These are phyloP conservation scores for Panthera tigris DNA, from an alignment of 2,113 vertebrate genomes.

Conservation along the genomic window DNA sequence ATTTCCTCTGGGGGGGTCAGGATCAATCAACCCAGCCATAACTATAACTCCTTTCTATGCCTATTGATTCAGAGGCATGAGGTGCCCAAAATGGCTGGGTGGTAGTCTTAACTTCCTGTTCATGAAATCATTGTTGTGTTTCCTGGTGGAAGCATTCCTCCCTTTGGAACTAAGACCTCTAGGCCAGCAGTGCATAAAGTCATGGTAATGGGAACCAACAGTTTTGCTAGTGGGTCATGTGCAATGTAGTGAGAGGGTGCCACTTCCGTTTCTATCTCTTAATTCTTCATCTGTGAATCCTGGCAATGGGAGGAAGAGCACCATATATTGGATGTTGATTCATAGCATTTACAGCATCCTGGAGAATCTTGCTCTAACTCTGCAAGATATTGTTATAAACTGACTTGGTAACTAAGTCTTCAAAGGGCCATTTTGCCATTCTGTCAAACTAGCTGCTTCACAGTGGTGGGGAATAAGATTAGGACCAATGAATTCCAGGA, in stretches of 20 bases:
- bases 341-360: background rate
- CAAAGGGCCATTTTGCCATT: background rate
- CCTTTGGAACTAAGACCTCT: background rate
- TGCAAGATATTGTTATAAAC: background rate
- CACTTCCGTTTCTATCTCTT: background rate
- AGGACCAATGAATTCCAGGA: background rate
- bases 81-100: background rate
- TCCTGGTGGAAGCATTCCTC: background rate
- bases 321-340: background rate
- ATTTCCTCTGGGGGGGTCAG: background rate
- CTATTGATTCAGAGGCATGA: background rate
- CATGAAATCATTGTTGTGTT: background rate
- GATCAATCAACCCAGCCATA: background rate
- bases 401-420: background rate
- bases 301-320: background rate
- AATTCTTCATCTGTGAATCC: background rate
- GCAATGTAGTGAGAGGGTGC: background rate
- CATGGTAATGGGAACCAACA: background rate
- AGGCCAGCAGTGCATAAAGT: background rate
- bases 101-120: background rate
- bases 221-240: background rate
- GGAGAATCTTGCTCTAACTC: background rate
- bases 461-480: background rate
- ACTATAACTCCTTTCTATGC: background rate
- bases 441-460: background rate